These are phyloP conservation scores for Pseudopipra pipra DNA, from an alignment of 2,113 vertebrate genomes.

Conservation along the genomic window DNA sequence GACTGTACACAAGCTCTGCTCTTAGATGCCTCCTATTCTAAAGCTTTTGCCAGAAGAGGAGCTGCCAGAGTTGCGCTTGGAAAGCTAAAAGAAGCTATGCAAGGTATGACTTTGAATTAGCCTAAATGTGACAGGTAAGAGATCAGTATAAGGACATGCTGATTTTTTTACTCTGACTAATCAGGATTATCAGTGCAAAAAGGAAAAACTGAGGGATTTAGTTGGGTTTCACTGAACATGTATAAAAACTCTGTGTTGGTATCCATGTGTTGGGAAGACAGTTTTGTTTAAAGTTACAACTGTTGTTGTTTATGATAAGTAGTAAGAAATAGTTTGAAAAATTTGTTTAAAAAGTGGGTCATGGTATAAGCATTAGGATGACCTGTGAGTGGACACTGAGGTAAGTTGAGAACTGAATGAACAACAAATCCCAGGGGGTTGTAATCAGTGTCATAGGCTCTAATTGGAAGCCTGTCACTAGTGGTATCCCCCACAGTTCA, in stretches of 20 bases:
- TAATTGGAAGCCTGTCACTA: background rate
- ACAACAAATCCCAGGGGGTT: background rate
- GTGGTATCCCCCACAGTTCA: background rate
- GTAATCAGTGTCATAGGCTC: background rate
- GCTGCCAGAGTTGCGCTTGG: constrained; percentile 86
- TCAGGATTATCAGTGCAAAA: background rate
- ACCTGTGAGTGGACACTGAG: background rate
- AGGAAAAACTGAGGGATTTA: background rate
- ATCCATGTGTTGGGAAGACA: background rate
- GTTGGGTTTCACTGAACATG: background rate
- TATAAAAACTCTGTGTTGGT: background rate
- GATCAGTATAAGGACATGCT: background rate
- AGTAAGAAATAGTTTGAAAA: background rate
- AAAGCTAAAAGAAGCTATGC: constrained; percentile 82
- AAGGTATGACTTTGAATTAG: constrained; percentile 75
- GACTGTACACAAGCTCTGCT: constrained; percentile 88
- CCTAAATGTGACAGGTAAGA: background rate
- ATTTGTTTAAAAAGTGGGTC: background rate
- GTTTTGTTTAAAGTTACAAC: background rate
- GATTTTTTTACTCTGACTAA: background rate
- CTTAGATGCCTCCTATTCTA: constrained; percentile 88
- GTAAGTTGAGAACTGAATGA: background rate
- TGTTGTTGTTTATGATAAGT: background rate
- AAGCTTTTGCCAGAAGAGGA: constrained; percentile 93
- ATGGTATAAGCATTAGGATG: background rate